Conservation (phyloP, 2,888 invertebrate species). For the Bugula neritina region DNA sequence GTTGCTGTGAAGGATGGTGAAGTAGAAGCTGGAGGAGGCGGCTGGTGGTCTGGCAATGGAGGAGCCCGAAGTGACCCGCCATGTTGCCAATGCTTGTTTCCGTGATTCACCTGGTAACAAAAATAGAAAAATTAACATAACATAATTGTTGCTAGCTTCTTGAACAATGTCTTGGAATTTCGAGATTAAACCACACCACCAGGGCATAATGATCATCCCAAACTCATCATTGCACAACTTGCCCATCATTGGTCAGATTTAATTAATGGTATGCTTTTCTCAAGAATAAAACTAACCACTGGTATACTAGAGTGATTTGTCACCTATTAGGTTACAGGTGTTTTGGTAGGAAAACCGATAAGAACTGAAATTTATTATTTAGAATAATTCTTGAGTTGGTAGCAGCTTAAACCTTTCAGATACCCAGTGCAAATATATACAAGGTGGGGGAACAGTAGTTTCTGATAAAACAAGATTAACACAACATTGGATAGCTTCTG, state of each 20-base stretch:
- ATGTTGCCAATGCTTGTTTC: constrained; percentile 21
- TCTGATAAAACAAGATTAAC: neutral
- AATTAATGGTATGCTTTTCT: no score
- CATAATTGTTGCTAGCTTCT: neutral
- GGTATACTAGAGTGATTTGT: no score
- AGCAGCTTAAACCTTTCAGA: neutral
- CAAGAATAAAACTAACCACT: no score
- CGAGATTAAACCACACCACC: neutral
- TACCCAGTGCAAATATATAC: neutral
- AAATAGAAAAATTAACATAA: neutral
- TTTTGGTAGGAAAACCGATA: no score
- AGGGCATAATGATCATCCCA: neutral
- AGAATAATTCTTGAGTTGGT: neutral
- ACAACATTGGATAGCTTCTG: neutral
- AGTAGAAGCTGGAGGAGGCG: neutral
- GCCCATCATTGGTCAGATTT: no score
- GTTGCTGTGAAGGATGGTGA: neutral
- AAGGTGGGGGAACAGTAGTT: neutral
- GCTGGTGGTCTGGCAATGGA: constrained; percentile 13
- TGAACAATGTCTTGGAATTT: neutral
- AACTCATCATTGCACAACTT: no score
- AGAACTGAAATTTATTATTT: no score
- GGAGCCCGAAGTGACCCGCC: constrained; percentile 13
- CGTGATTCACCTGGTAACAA: neutral
- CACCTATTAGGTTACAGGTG: no score